Evolutionary conservation across 1,140 invertebrate genomes (phyloP).

Genomic region (Thaumatotibia leucotreta): DNA sequence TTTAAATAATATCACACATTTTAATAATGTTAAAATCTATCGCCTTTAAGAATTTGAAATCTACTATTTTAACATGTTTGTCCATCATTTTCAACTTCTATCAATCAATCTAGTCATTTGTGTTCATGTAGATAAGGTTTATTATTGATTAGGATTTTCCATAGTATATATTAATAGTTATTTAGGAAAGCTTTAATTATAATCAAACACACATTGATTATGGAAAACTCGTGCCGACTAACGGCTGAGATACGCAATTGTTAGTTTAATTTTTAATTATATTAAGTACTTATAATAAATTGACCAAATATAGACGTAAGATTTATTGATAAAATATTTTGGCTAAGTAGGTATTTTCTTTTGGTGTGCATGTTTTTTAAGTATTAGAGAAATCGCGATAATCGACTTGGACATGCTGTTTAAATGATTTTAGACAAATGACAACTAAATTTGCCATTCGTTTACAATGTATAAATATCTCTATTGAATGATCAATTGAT

Average conservation of each 20-base stretch:
- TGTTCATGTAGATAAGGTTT: slow-evolving; percentile 7
- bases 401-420: neutral
- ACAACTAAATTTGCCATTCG: too few species aligned
- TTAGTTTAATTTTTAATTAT: neutral
- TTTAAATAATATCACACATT: slow-evolving; percentile 14
- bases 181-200: slow-evolving; percentile 6
- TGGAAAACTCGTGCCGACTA: neutral
- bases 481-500: neutral
- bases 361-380: neutral
- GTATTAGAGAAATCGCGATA: neutral
- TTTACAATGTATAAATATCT: too few species aligned
- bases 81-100: neutral
- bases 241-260: neutral
- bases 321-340: neutral
- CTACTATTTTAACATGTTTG: neutral
- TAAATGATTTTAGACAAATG: too few species aligned
- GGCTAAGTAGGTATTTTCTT: neutral
- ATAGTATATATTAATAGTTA: neutral
- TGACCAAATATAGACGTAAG: slow-evolving; percentile 2
- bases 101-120: slow-evolving; percentile 12
- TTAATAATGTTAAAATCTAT: slow-evolving; percentile 15
- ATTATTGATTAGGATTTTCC: neutral
- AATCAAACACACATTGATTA: neutral
- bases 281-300: neutral
- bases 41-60: slow-evolving; percentile 18